Base-by-base conservation (phyloP, 2,113 vertebrate species). In the Crotalus viridis region DNA sequence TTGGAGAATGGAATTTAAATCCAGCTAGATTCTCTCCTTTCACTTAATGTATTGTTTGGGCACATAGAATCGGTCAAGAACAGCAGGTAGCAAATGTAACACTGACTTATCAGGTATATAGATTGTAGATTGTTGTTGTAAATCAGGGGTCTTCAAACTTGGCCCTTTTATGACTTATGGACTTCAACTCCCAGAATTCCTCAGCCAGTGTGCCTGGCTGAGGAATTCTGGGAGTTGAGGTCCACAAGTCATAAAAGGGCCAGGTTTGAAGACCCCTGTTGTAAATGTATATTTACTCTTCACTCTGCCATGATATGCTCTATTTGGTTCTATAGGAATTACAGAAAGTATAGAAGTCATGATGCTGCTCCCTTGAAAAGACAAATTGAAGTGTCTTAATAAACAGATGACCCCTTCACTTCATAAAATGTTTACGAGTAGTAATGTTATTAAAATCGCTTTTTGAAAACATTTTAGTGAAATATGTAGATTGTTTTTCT, bases 401-500 rank as follows among this genome's bases (percentile, higher is more conserved):
- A 94, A 55, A 55, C 55, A 90, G 90, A 33, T 93, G 26, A 46
- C 93, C 22, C 39, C 69, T 90, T 69, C 59, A 26, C 59, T 92
- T 95, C 85, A 28, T 56, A 28, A 88, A 91, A 57, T 48, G 59
- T 24, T 85, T 74, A 46, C 7, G 10, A 52, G 43, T 85, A 33
- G 85, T 94, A 51, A 92, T 89, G 55, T 10, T 69, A 39, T 33
- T 93, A 95, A 69, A 57, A 4, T 92, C 90, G 92, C 69, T 51
- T 94, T 95, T 85, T 93, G 1, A 94, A 88, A 85, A 13, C 5
- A 51, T 89, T 92, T 92, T 28, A 92, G 19, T 57, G 19, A 57
- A 59, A 64, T 89, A 22, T 48, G 57, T 21, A 4, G 24, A n/a
- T 24, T 85, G 19, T 51, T 89, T 89, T 57, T 87, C 48, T 57